phyloP scores from a whole-genome alignment of 2,113 vertebrate species.

The Cavia porcellus region DNA sequence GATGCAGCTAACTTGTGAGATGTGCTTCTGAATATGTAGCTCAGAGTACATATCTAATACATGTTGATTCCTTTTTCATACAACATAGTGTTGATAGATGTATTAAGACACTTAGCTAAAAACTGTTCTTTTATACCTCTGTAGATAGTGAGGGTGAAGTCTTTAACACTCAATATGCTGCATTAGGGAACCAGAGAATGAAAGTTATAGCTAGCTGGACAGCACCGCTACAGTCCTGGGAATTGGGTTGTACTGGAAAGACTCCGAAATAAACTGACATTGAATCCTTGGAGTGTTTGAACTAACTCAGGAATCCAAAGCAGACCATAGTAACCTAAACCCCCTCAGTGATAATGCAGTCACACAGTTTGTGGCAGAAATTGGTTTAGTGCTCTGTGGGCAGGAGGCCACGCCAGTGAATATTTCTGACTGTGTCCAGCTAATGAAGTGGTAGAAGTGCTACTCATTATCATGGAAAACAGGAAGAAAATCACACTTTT shows the following conservation, averaged over 20 bases:
- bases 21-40: neutral
- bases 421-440: neutral
- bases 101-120: neutral
- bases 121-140: neutral
- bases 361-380: neutral
- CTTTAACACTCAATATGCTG: neutral
- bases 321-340: neutral
- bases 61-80: neutral
- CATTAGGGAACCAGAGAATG: neutral
- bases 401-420: neutral
- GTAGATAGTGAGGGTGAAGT: neutral
- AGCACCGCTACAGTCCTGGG: neutral
- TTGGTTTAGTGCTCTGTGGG: neutral
- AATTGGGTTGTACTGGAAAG: neutral
- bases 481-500: neutral
- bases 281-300: neutral
- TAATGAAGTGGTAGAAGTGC: neutral
- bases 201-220: neutral
- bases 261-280: neutral
- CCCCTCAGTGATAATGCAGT: neutral
- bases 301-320: neutral
- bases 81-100: neutral
- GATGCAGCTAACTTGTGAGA: neutral
- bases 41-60: neutral
- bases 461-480: neutral